Percentiles rank a stretch among this genome's conserved stretches.
These are phyloP conservation scores for Corapipo altera DNA, from an alignment of 2,113 vertebrate species.

Conservation along the genomic window DNA sequence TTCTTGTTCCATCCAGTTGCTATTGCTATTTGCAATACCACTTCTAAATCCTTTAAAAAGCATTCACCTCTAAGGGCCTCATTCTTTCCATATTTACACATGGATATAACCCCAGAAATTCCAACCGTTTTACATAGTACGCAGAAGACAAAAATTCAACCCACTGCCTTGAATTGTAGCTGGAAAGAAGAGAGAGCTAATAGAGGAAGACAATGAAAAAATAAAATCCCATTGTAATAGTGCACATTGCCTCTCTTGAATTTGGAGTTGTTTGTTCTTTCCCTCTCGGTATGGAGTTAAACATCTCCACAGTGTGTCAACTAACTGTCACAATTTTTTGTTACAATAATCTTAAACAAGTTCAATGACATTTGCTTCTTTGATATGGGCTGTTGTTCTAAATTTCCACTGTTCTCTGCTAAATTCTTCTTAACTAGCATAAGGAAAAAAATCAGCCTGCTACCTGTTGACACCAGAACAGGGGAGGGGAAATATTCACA, in stretches of 20 bases:
- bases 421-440: constrained; percentile 13
- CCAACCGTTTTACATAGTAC: not conserved
- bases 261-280: not conserved
- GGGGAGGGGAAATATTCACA: not conserved
- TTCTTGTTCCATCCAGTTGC: not conserved
- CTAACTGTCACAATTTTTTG: constrained; percentile 28
- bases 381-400: constrained; percentile 14
- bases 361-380: constrained; percentile 42
- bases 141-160: not conserved
- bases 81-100: not conserved
- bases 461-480: not conserved
- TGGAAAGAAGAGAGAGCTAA: not conserved
- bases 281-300: not conserved
- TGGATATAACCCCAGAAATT: not conserved
- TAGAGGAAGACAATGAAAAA: not conserved
- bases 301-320: constrained; percentile 28
- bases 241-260: not conserved
- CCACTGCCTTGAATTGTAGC: not conserved
- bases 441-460: constrained; percentile 20
- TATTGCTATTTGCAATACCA: not conserved
- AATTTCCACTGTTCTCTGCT: constrained; percentile 10
- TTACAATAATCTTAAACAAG: constrained; percentile 45
- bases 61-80: not conserved
- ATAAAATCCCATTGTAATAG: not conserved
- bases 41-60: not conserved